Base-by-base conservation (phyloP, 2,797 vertebrate species). In the Sebastes ruberrimus region DNA sequence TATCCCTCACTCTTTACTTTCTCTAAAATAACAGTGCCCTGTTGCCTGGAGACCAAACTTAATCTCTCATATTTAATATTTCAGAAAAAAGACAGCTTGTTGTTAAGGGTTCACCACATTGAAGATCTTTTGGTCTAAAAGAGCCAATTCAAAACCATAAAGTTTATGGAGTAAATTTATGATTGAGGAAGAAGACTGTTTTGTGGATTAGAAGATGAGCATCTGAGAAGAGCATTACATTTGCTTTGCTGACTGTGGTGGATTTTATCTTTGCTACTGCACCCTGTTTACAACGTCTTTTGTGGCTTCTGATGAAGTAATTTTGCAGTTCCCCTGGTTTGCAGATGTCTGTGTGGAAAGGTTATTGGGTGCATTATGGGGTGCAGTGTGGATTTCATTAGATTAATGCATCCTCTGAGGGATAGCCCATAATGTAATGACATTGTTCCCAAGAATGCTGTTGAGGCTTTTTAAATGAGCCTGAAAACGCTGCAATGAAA, bases 381-480 rank as follows among this genome's bases (percentile, higher is more conserved):
- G 52, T 74, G 52, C 70, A 65, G 55, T 74, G 62, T 70, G 61
- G 30, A 78, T 83, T 77, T 85, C 71, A 88, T 88, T 79, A 71
- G 35, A 81, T 85, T 82, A 88, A 87, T 88, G 86, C 78, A 4
- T n/a, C 57, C 70, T 78, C 57, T 46, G 69, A 68, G 57, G 49
- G 68, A 4, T 1, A 5, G 84, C 35, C 28, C 56, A 16, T 76
- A 83, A 77, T 81, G 72, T 67, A 68, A 85, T 71, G 71, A 14
- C 7, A 3, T 10, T 33, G 18, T 76, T 71, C 25, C 46, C 33
- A 57, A 75, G 61, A 56, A 67, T 10, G 62, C 71, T 83, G 72
- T 52, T 18, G 38, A 57, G 38, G 38, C 71, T 78, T 66, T 77
- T 64, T 68, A 13, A 82, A 71, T 67, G 33, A 53, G n/a, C 10